phyloP scores from a whole-genome alignment of 2,797 vertebrate genomes.

The Semotilus atromaculatus region DNA sequence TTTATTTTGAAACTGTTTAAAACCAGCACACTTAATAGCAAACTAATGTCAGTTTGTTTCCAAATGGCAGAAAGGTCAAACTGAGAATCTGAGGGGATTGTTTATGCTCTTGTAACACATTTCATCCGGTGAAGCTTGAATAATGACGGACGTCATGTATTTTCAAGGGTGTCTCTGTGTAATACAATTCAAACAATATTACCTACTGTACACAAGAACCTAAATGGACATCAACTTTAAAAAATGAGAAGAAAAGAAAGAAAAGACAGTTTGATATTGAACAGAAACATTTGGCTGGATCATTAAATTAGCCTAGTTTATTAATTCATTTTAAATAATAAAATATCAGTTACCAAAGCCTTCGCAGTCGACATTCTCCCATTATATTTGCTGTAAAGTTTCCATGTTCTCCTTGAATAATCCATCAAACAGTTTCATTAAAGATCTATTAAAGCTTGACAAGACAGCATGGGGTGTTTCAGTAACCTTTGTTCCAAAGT shows the following conservation, averaged over 20 bases:
- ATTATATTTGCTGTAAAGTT: constrained; percentile 56
- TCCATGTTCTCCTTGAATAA: constrained; percentile 59
- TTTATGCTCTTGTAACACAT: not conserved
- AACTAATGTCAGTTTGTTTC: not conserved
- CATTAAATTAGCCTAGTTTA: not conserved
- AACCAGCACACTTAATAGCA: not conserved
- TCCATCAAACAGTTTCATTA: not conserved
- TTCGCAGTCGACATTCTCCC: constrained; percentile 58
- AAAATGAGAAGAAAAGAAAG: not conserved
- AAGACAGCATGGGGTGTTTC: not conserved
- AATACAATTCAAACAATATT: not conserved
- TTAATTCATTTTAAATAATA: not conserved
- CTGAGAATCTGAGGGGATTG: not conserved
- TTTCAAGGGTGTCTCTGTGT: not conserved
- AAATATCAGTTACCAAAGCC: constrained; percentile 57
- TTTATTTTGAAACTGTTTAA: constrained; percentile 6
- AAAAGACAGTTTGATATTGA: not conserved
- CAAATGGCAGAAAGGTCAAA: not conserved
- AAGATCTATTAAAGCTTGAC: not conserved
- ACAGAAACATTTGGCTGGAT: not conserved
- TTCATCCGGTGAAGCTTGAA: not conserved
- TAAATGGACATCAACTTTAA: not conserved
- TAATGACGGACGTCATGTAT: not conserved
- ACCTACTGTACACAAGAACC: not conserved
- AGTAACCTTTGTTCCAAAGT: constrained; percentile 68